These are phyloP conservation scores for Darevskia mixta DNA, from an alignment of 2,797 vertebrate species.

Conservation along the genomic window DNA sequence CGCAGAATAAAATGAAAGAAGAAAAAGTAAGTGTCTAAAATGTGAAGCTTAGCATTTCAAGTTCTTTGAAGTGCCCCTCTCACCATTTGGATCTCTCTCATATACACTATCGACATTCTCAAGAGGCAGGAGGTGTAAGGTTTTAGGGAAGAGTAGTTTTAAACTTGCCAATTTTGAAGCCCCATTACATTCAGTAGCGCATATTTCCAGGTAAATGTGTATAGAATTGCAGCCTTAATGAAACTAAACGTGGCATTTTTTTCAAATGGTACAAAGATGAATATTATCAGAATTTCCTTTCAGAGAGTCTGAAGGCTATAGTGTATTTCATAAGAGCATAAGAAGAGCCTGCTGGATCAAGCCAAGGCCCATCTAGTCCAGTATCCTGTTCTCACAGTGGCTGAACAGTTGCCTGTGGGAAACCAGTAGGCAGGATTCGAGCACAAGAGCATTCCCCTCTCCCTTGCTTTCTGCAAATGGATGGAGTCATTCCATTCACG, in stretches of 20 bases:
- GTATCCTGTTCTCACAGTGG: too few relatives aligned
- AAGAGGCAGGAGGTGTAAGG: neutral
- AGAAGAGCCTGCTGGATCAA: too few relatives aligned
- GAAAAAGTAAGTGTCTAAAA: conserved; percentile 86
- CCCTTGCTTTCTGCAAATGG: neutral
- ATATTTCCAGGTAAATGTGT: neutral
- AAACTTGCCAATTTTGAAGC: neutral
- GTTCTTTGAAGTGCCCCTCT: neutral
- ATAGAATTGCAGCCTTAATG: neutral
- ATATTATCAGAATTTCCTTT: neutral
- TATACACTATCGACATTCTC: neutral
- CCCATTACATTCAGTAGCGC: neutral
- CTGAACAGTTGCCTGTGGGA: too few relatives aligned
- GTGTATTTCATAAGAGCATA: neutral
- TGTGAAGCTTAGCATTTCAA: neutral
- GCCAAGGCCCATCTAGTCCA: too few relatives aligned
- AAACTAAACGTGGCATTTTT: neutral
- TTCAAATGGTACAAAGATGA: neutral
- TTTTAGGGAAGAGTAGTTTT: neutral
- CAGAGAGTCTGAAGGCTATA: neutral
- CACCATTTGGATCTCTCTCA: neutral
- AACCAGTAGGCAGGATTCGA: too few relatives aligned
- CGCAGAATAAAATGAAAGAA: conserved; percentile 86
- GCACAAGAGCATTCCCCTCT: too few relatives aligned
- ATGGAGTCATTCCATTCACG: neutral